phyloP scores from a whole-genome alignment of 2,113 vertebrate genomes.

The Elephas maximus region DNA sequence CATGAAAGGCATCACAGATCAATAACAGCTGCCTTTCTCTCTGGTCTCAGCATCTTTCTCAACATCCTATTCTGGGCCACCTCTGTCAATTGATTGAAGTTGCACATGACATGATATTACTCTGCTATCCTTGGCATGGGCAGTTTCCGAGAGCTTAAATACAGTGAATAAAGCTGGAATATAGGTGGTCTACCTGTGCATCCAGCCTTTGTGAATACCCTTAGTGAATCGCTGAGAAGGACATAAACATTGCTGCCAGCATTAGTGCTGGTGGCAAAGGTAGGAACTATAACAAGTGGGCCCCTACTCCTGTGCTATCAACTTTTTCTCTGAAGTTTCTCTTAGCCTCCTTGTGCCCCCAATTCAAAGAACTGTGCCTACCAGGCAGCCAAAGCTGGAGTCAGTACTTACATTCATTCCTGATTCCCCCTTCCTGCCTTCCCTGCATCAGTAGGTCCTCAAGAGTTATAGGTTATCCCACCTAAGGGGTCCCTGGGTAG shows the following conservation, averaged over 20 bases:
- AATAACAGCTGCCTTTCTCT: not conserved
- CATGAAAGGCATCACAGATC: not conserved
- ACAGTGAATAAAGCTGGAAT: not conserved
- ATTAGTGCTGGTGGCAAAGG: not conserved
- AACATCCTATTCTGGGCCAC: not conserved
- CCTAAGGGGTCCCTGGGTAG: not conserved
- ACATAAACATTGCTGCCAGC: not conserved
- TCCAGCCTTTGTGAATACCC: not conserved
- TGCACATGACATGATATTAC: not conserved
- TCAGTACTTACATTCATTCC: not conserved
- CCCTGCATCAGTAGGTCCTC: not conserved
- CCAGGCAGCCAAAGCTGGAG: not conserved
- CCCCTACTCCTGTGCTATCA: not conserved
- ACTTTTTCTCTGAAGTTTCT: not conserved
- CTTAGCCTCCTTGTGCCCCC: not conserved
- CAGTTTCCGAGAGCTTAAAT: conserved; percentile 24
- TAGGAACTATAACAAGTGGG: not conserved
- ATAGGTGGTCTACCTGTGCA: not conserved
- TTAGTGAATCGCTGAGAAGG: not conserved
- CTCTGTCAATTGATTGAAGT: not conserved
- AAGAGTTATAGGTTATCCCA: not conserved
- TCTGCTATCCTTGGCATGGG: not conserved
- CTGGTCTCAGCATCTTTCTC: not conserved
- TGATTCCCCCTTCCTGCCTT: not conserved
- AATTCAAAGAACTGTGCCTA: not conserved